Evolutionary conservation across 2,797 vertebrate genomes (phyloP), one percentile per base, ranked within the genome.

Genomic region (Columba guinea): DNA sequence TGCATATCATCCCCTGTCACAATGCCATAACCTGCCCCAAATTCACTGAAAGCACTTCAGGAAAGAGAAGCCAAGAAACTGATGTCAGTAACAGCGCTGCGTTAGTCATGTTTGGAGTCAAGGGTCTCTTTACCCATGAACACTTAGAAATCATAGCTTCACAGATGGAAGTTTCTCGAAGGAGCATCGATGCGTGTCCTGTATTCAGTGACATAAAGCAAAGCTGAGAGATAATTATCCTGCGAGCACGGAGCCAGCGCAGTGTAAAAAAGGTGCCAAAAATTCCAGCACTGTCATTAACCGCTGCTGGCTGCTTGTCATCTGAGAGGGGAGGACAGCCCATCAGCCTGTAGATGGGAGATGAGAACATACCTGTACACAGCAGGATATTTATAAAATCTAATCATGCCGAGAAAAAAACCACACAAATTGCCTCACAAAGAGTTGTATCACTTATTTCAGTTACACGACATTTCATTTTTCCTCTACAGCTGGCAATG

Each of bases 391-490:
- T 95, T 97, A 94, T 94, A 93, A 95, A 95, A 95, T 92, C 88
- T 94, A 96, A 96, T 94, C 84, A 87, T 84, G 60, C 64, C 64
- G 64, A 51, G 44, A 49, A 90, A 89, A 93, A 84, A 59, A 90
- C 92, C 62, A 37, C 78, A 89, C 87, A 86, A 94, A 84, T 63
- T 82, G 89, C 88, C 44, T 95, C 91, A 94, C 89, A 59, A 89
- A 89, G 93, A 94, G 87, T 92, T 95, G 94, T 70, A 94, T 86
- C 55, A 68, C 94, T 97, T 94, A 92, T 91, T 91, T 70, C 93
- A 85, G 84, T 91, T 92, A 85, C 65, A 83, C 95, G 96, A 97
- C 96, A 97, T 97, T 97, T 98, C 93, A 88, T 95, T 96, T 94
- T 89, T 81, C 89, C 82, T 96, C 91, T 83, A 16, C 14, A 91